Evolutionary conservation across 23 tunicate genomes (phyloP), one percentile per base, ranked within the genome.

Genomic region (Trididemnum nubilum): DNA sequence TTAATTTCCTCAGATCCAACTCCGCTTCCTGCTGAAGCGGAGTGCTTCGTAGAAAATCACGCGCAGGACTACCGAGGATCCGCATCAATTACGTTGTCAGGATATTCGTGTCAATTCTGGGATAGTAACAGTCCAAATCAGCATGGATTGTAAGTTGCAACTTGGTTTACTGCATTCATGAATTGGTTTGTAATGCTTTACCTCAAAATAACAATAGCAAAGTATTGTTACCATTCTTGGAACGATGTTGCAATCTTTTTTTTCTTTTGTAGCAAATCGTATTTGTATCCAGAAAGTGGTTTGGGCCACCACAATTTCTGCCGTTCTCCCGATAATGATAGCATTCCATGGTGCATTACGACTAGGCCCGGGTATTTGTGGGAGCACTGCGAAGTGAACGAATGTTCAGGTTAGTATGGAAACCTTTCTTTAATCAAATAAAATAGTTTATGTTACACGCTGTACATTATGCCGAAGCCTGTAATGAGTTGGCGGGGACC

Each of bases 261-360:
- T n/a, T n/a, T n/a, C n/a, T 39, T 28, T 51, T 50, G 69, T 19
- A 37, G 65, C 73, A 36, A 35, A 59, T 65, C 81, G 64, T 64
- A 36, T 72, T 2, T 67, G 15, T 82, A 72, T 40, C 92, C 87
- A 12, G 70, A 64, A 36, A 33, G 33, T 7, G 78, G 80, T 9
- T 37, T 87, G 77, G 73, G 76, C 9, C 71, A 85, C 21, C 72
- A 83, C 40, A 87, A 87, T 32, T 73, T 73, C 64, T 87, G 92
- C 37, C 77, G 92, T 22, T 75, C 75, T 5, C 92, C 92, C 34
- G 92, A 87, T 66, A 12, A 23, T 3, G 82, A 60, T 58, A 22
- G 29, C 50, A 40, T 12, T 0, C 83, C 86, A 2, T 87, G 92
- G 92, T 87, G 92, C 49, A 83, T 73, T 35, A 75, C 82, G 7